phyloP scores from a whole-genome alignment of 2,888 invertebrate species.

The Neoaliturus tenellus region DNA sequence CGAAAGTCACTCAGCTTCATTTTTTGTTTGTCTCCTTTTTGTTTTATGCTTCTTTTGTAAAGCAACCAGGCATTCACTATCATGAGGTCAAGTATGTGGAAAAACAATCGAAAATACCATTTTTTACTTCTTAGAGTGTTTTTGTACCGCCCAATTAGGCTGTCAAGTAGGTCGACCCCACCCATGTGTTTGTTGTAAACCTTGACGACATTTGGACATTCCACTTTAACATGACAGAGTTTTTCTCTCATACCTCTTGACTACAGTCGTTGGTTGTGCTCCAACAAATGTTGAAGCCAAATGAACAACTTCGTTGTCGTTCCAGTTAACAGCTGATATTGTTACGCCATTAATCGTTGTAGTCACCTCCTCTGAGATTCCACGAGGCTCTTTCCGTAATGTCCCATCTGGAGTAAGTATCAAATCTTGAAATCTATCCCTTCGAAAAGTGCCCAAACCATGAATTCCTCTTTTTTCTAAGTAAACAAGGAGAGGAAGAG shows the following conservation, averaged over 20 bases:
- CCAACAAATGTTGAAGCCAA: conserved; percentile 68
- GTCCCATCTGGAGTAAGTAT: conserved; percentile 50
- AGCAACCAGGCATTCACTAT: conserved; percentile 67
- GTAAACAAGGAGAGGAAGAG: conserved; percentile 55
- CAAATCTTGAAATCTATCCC: conserved; percentile 53
- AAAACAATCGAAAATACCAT: conserved; percentile 70
- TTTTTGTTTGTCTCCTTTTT: conserved; percentile 6
- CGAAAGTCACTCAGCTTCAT: conserved; percentile 42
- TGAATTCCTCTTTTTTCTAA: conserved; percentile 50
- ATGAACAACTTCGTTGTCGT: conserved; percentile 69
- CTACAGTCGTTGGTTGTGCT: conserved; percentile 68
- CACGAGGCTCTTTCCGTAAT: conserved; percentile 54
- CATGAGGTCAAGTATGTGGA: conserved; percentile 67
- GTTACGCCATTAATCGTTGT: conserved; percentile 39
- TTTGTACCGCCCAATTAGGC: conserved; percentile 65
- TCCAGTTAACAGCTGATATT: conserved; percentile 64
- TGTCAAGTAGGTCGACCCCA: conserved; percentile 70
- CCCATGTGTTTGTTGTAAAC: conserved; percentile 71
- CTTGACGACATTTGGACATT: conserved; percentile 69
- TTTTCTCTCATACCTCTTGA: conserved; percentile 68
- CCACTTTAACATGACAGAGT: conserved; percentile 68
- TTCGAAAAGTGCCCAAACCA: conserved; percentile 58
- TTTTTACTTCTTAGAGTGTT: conserved; percentile 68
- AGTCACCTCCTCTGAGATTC: conserved; percentile 54
- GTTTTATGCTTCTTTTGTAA: conserved; percentile 29